Evolutionary conservation across 2,888 invertebrate species (phyloP).

Genomic region (Cyaniris semiargus): DNA sequence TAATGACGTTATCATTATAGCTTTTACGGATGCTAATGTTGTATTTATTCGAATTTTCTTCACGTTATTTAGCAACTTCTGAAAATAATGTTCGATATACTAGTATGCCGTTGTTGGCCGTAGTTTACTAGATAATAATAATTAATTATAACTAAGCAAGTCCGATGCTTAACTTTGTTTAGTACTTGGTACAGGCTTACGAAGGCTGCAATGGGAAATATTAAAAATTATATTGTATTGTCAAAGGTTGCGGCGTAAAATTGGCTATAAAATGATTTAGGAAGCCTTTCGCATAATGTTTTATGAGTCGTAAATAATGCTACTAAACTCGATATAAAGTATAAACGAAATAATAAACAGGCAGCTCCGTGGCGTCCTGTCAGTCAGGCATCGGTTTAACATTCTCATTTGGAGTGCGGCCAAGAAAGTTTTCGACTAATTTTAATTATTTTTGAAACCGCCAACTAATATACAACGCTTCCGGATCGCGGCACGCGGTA

Average conservation of each 20-base stretch:
- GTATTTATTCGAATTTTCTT: not conserved
- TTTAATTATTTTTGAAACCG: constrained; percentile 21
- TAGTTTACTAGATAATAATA: not conserved
- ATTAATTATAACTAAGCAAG: not conserved
- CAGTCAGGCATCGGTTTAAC: constrained; percentile 26
- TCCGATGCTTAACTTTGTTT: not conserved
- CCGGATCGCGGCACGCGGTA: not conserved
- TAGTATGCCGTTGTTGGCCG: too few species aligned
- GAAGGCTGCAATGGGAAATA: not conserved
- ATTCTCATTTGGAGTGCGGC: constrained; percentile 23
- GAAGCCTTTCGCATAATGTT: constrained; percentile 15
- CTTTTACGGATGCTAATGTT: not conserved
- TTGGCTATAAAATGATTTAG: constrained; percentile 3
- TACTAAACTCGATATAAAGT: constrained; percentile 19
- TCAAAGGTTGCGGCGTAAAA: not conserved
- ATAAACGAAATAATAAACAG: constrained; percentile 16
- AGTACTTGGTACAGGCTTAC: not conserved
- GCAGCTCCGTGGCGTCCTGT: constrained; percentile 14
- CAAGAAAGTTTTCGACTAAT: constrained; percentile 4
- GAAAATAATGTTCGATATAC: not conserved
- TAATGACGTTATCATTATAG: not conserved
- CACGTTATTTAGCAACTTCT: not conserved
- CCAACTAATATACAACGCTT: constrained; percentile 7
- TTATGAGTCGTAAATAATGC: constrained; percentile 14
- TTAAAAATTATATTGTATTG: not conserved